A percentile compares a stretch with the other conserved stretches of the same genome.
phyloP scores from a whole-genome alignment of 2,113 vertebrate genomes.

The Psittacula cyanocephala region DNA sequence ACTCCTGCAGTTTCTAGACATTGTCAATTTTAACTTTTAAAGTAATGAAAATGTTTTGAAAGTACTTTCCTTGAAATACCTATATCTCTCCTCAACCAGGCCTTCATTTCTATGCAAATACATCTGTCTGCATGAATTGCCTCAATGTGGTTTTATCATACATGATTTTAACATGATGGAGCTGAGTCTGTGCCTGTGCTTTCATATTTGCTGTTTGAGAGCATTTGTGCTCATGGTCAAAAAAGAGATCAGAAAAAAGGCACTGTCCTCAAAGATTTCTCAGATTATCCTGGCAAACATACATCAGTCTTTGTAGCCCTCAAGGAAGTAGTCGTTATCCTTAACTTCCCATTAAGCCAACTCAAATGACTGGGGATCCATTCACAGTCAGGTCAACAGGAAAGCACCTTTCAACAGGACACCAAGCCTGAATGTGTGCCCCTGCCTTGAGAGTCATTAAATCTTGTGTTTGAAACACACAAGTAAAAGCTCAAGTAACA shows the following conservation, averaged over 20 bases:
- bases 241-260: background rate
- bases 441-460: background rate
- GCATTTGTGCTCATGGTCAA: background rate
- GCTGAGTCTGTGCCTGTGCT: background rate
- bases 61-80: background rate
- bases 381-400: background rate
- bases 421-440: background rate
- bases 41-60: background rate
- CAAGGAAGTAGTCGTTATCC: background rate
- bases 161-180: background rate
- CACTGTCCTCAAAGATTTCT: background rate
- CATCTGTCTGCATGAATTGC: background rate
- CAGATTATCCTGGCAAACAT: background rate
- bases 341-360: background rate
- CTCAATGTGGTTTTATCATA: background rate
- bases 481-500: background rate
- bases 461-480: background rate
- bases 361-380: background rate
- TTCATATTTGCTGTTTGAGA: background rate
- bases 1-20: background rate
- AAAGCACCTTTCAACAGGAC: constrained; percentile 1
- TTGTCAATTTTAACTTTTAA: background rate
- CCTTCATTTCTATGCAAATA: background rate
- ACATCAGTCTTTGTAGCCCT: background rate
- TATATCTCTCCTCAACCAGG: background rate